Conservation (phyloP, 30 jellyfish, hydroid and myxozoan genomes). For the Hydractinia echinata region DNA sequence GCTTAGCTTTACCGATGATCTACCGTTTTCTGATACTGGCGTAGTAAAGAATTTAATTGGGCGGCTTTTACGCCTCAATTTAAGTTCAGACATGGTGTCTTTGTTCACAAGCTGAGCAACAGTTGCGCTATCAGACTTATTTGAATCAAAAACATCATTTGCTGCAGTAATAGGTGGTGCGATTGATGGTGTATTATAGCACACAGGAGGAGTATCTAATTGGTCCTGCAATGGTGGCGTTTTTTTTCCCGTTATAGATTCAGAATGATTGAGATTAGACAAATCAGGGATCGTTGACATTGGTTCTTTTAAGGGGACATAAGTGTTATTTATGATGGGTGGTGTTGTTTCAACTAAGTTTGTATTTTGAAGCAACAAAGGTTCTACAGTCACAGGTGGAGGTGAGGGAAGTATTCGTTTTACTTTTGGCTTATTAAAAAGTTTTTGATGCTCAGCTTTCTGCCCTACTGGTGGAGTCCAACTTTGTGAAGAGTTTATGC, state of each 20-base stretch:
- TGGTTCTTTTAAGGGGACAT: too few relatives aligned
- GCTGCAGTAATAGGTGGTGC: not conserved
- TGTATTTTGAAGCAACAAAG: too few relatives aligned
- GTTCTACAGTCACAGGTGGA: not conserved
- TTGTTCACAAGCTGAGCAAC: not conserved
- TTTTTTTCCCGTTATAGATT: too few relatives aligned
- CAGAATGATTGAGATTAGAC: too few relatives aligned
- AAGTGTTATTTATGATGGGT: too few relatives aligned
- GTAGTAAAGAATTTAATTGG: conserved; percentile 22
- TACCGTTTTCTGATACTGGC: conserved; percentile 12
- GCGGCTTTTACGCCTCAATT: conserved; percentile 16
- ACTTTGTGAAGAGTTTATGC: not conserved
- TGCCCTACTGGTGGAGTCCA: too few relatives aligned
- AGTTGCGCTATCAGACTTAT: not conserved
- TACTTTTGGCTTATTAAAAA: not conserved
- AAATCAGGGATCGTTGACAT: too few relatives aligned
- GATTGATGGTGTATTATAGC: not conserved
- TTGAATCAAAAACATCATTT: not conserved
- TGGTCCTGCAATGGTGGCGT: too few relatives aligned
- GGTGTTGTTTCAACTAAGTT: too few relatives aligned
- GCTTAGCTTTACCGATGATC: not conserved
- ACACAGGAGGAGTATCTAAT: too few relatives aligned
- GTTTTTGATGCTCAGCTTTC: too few relatives aligned
- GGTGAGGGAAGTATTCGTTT: conserved; percentile 25
- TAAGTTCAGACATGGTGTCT: not conserved